These are phyloP conservation scores for Eulithis testata DNA, from an alignment of 2,888 invertebrate species.

Conservation along the genomic window DNA sequence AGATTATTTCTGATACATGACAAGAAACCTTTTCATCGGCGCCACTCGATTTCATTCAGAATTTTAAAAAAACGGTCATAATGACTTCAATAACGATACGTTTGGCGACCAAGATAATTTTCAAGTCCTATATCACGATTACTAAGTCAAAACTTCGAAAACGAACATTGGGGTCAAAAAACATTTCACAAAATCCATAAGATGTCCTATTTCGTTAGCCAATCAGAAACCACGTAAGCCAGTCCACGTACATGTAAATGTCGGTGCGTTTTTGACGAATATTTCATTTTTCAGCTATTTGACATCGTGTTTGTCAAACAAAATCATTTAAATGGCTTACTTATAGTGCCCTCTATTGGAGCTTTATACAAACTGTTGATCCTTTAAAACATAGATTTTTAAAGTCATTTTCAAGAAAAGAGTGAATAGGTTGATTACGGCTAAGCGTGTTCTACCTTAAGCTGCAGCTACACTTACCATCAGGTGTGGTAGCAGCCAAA, in stretches of 20 bases:
- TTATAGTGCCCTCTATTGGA: constrained; percentile 19
- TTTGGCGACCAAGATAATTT: too few species aligned
- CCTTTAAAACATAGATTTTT: background rate
- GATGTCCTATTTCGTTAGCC: background rate
- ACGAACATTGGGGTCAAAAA: background rate
- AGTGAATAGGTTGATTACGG: too few species aligned
- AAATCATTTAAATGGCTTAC: background rate
- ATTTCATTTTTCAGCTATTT: too few species aligned
- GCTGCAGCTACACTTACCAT: too few species aligned
- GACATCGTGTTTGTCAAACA: too few species aligned
- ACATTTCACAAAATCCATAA: background rate
- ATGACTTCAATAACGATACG: too few species aligned
- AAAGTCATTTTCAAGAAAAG: background rate
- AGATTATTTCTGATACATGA: constrained; percentile 28
- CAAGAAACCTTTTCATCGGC: constrained; percentile 29
- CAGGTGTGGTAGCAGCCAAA: too few species aligned
- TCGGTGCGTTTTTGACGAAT: too few species aligned
- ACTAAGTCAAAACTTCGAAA: too few species aligned
- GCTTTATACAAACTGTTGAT: constrained; percentile 12
- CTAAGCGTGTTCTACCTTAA: too few species aligned
- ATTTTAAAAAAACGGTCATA: background rate
- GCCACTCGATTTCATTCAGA: constrained; percentile 1
- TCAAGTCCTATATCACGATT: too few species aligned
- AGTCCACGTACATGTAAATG: too few species aligned
- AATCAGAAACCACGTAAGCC: constrained; percentile 4